These are phyloP conservation scores for Sebastiscus albofasciatus DNA, from an alignment of 2,797 vertebrate genomes.

Conservation along the genomic window DNA sequence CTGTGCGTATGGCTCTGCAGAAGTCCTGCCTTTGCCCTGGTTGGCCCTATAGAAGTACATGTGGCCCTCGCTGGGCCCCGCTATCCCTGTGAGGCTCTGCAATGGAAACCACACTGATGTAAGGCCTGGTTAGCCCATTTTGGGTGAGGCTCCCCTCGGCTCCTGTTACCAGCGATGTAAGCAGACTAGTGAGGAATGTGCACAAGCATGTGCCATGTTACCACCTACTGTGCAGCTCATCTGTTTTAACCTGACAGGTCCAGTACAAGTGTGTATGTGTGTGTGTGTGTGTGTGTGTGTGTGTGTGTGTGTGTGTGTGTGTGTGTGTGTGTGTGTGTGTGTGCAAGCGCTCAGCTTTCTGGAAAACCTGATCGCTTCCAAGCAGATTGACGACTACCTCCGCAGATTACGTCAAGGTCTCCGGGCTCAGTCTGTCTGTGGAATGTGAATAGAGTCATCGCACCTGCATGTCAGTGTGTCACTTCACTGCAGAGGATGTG, in stretches of 20 bases:
- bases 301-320: not conserved
- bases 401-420: slow-evolving; percentile 2
- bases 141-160: slow-evolving; percentile 57
- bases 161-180: slow-evolving; percentile 75
- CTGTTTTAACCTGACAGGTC: slow-evolving; percentile 75
- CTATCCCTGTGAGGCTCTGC: slow-evolving; percentile 26
- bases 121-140: slow-evolving; percentile 54
- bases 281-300: not conserved
- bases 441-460: slow-evolving; percentile 59
- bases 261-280: slow-evolving; percentile 2
- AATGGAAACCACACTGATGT: slow-evolving; percentile 43
- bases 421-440: slow-evolving; percentile 23
- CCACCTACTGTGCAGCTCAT: slow-evolving; percentile 78
- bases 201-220: slow-evolving; percentile 60
- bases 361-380: slow-evolving; percentile 48
- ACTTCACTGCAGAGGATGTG: not conserved
- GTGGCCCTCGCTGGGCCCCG: not conserved
- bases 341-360: slow-evolving; percentile 34
- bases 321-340: not conserved
- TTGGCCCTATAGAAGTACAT: not conserved
- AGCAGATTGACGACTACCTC: slow-evolving; percentile 36
- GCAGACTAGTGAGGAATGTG: slow-evolving; percentile 73
- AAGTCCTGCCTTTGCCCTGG: not conserved
- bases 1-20: slow-evolving; percentile 9
- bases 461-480: slow-evolving; percentile 40